phyloP scores from a whole-genome alignment of 1,140 invertebrate species.

The Palaemon carinicauda region DNA sequence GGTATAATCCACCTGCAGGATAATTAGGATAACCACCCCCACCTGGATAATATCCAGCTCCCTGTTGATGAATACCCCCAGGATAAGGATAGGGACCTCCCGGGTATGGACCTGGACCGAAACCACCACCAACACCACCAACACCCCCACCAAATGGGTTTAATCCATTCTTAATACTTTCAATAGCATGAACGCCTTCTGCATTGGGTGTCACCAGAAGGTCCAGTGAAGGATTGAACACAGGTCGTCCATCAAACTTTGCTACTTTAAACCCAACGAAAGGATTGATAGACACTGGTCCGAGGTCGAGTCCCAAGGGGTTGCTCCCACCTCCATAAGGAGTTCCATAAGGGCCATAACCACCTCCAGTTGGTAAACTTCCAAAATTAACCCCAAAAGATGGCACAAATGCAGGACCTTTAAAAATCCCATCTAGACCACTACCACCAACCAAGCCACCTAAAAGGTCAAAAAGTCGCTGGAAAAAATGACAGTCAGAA shows the following conservation, averaged over 20 bases:
- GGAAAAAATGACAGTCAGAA: conserved; percentile 2
- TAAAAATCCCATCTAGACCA: conserved; percentile 30
- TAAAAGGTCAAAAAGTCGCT: conserved; percentile 36
- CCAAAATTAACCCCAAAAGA: conserved; percentile 43
- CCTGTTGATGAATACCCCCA: too few relatives aligned
- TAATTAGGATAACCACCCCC: background rate
- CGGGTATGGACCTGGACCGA: background rate
- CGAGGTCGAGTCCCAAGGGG: conserved; percentile 50
- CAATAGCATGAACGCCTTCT: conserved; percentile 28
- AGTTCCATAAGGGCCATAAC: conserved; percentile 3
- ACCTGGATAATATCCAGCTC: background rate
- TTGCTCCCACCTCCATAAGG: background rate
- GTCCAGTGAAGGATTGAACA: conserved; percentile 50
- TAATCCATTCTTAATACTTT: conserved; percentile 3
- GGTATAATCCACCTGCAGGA: background rate
- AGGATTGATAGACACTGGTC: conserved; percentile 53
- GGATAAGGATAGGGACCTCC: background rate
- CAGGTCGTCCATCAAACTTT: conserved; percentile 29
- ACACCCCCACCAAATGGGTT: background rate
- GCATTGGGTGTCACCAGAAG: conserved; percentile 53
- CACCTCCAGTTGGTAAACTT: conserved; percentile 21
- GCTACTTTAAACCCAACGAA: conserved; percentile 50
- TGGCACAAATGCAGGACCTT: background rate
- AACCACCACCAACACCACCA: background rate
- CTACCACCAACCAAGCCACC: conserved; percentile 2